Base-by-base conservation (phyloP, 2,888 invertebrate species). In the Cephalotes varians region DNA sequence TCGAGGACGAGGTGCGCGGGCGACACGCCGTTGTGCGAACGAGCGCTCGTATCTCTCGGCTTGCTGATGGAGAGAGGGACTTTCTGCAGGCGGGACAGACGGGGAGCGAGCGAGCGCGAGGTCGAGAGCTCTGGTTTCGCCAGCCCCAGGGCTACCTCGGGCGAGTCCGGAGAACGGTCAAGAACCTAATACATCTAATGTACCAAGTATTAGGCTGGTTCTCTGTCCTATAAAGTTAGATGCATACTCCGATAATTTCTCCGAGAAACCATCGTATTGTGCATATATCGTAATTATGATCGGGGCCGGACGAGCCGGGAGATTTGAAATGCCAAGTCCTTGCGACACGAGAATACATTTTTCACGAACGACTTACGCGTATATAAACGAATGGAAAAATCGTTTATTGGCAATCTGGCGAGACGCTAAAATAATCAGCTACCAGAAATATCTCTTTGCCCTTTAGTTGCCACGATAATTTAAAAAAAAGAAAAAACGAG, bases 51-150 rank as follows among this genome's bases (percentile, higher is more conserved):
- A 69, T 69, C 77, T 77, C 69, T 44, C 44, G 51, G 25, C 18
- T 18, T 18, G 69, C 54, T 40, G 54, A 77, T 18, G 47, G 49
- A 71, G 84, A 54, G 56, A 21, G 56, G 21, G 47, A 54, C 21
- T 56, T 56, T 40, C 72, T 40, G 62, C 60, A 76, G 21, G 15
- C 28, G 58, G 58, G 71, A 49, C 64, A 34, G 58, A 79, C 49
- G 62, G 81, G 82, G 40, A 79, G 40, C 18, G 25, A 73, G 37
- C 79, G 83, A 77, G 83, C 64, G 77, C 73, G 77, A 76, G 79
- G 71, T 81, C 83, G 81, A 79, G 90, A 90, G 90, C 92, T 92
- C 91, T 92, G 92, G 92, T 92, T 92, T 91, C 89, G 88, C 88
- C 86, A 89, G 92, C 91, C 91, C 64, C 88, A 86, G 87, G 90